Base-by-base conservation (phyloP, 2,113 vertebrate species). In the Alaudala cheleensis region DNA sequence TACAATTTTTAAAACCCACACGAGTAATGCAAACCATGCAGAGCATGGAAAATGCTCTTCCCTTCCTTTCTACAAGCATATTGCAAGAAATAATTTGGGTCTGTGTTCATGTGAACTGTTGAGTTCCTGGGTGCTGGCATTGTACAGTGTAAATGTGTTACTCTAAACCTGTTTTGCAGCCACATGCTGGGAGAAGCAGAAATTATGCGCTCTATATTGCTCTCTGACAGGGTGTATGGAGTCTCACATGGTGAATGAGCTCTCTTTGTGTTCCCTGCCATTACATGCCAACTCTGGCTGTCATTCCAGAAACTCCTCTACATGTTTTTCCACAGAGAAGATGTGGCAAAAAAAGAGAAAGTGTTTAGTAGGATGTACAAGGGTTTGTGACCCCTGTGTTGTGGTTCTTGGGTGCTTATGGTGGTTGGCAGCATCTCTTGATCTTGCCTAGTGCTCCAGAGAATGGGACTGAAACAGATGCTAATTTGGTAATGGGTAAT, bases 51-150 rank as follows among this genome's bases (percentile, higher is more conserved):
- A 85, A 95, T 89, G 50, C 37, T 61, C 42, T 94, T 91, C 79
- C 77, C 79, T 93, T 98, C 85, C 66, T 95, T 65, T 88, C 95
- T 67, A 37, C 90, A 93, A 95, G 60, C 28, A 9, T 86, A 82
- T 94, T 93, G 90, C 45, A 64, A 91, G 76, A 86, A 94, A 87
- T 93, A 89, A 96, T 92, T 97, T 86, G 49, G 14, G 24, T 95
- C 89, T 94, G 67, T 76, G 14, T 97, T 96, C 66, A 64, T 83
- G 92, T 79, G 39, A 37, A 60, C 37, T 69, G 66, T 92, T 58
- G 58, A 65, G 29, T 62, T 69, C 76, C 56, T 81, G 67, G 88
- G 34, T 71, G 40, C 82, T 92, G 73, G 73, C 57, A 57, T 53
- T 76, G 26, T 56, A 51, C 40, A 67, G 65, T 91, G 4, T 56